phyloP scores from a whole-genome alignment of 2,113 vertebrate genomes.

The Quiscalus mexicanus region DNA sequence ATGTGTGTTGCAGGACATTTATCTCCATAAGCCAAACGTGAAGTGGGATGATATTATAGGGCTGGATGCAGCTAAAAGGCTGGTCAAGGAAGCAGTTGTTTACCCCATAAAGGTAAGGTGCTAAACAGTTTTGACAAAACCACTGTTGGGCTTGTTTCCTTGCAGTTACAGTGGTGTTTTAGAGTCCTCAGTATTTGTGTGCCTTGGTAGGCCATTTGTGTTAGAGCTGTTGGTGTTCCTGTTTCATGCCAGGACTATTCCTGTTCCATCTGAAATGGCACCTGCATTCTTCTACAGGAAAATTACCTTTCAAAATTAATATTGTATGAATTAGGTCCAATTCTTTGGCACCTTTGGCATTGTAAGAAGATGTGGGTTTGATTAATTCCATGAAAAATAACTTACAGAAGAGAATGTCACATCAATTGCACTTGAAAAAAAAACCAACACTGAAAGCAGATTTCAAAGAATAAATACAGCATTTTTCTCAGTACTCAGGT shows the following conservation, averaged over 20 bases:
- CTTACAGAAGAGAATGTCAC: neutral
- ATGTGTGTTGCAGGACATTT: constrained; percentile 84
- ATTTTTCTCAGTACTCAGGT: neutral
- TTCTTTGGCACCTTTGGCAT: neutral
- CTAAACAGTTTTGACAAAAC: neutral
- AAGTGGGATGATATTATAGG: constrained; percentile 95
- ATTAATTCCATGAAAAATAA: neutral
- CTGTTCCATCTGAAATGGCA: neutral
- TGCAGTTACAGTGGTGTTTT: neutral
- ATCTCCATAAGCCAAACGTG: constrained; percentile 92
- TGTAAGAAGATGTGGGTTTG: neutral
- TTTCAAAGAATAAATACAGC: neutral
- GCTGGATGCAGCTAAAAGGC: constrained; percentile 91
- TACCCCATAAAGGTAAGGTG: constrained; percentile 90
- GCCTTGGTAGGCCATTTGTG: neutral
- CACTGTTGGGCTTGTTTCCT: neutral
- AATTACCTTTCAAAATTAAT: neutral
- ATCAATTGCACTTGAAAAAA: neutral
- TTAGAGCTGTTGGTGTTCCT: neutral
- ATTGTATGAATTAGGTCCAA: neutral
- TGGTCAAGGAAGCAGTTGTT: constrained; percentile 97
- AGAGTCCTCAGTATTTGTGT: neutral
- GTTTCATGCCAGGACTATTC: neutral
- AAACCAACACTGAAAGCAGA: neutral
- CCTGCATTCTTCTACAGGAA: neutral